phyloP scores from a whole-genome alignment of 2,113 vertebrate species.

The Myxocyprinus asiaticus region DNA sequence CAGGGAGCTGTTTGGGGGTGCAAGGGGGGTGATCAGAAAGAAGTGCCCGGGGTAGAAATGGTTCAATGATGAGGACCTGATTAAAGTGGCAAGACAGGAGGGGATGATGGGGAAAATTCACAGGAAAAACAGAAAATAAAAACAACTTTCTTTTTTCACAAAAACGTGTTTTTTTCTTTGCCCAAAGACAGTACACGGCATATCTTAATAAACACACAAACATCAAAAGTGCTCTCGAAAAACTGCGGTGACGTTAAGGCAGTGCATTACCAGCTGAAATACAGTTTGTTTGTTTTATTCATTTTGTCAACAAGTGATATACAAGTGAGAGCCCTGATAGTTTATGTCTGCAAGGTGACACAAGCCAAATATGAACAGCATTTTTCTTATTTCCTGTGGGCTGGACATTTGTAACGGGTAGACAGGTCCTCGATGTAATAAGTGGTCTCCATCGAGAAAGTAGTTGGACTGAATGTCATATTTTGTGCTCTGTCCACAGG shows the following conservation, averaged over 20 bases:
- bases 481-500: slow-evolving; percentile 72
- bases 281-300: slow-evolving; percentile 31
- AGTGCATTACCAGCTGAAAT: slow-evolving; percentile 23
- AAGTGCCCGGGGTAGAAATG: slow-evolving; percentile 32
- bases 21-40: background rate
- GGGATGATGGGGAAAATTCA: slow-evolving; percentile 44
- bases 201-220: slow-evolving; percentile 31
- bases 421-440: background rate
- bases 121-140: slow-evolving; percentile 3
- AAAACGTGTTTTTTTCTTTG: too few relatives aligned
- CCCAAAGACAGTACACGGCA: slow-evolving; percentile 47
- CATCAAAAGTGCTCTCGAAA: slow-evolving; percentile 44
- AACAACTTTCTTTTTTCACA: slow-evolving; percentile 43
- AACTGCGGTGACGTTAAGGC: slow-evolving; percentile 32
- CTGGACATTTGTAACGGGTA: slow-evolving; percentile 9
- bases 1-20: slow-evolving; percentile 18
- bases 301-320: slow-evolving; percentile 18
- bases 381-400: background rate
- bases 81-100: slow-evolving; percentile 41
- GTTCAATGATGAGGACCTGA: slow-evolving; percentile 53
- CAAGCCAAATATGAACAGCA: background rate
- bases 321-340: background rate
- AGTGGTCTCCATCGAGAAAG: background rate
- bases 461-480: background rate
- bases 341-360: slow-evolving; percentile 10